Percentiles rank a stretch among this genome's conserved stretches.
Conservation (phyloP, 1,140 invertebrate species). For the Dysdera silvatica region DNA sequence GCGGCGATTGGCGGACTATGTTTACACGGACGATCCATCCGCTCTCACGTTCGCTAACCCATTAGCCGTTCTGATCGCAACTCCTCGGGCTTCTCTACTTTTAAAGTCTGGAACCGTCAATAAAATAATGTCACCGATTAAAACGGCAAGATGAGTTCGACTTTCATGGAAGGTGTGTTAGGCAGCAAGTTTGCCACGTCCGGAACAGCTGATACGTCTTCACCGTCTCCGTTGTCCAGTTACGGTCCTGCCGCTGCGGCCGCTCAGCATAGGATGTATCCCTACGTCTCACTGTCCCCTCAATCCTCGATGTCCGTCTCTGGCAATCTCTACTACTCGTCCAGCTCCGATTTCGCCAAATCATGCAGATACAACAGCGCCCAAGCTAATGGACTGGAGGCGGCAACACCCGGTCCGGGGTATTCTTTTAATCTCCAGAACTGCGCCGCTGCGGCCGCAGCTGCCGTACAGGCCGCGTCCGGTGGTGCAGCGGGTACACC, state of each 20-base stretch:
- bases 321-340: conserved; percentile 28
- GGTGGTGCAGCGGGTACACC: conserved; percentile 53
- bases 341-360: conserved; percentile 30
- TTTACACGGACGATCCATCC: conserved; percentile 30
- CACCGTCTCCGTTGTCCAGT: conserved; percentile 45
- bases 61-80: too few species aligned
- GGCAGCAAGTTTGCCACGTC: conserved; percentile 73
- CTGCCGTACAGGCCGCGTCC: conserved; percentile 51
- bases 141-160: conserved; percentile 81
- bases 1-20: conserved; percentile 35
- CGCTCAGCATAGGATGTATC: conserved; percentile 50
- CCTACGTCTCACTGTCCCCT: conserved; percentile 60
- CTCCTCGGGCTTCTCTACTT: too few species aligned
- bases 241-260: conserved; percentile 39
- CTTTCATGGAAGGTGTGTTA: conserved; percentile 95
- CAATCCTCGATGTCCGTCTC: conserved; percentile 57
- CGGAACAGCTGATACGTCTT: conserved; percentile 51
- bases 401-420: conserved; percentile 55
- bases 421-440: conserved; percentile 55
- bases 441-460: conserved; percentile 50
- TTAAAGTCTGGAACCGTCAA: too few species aligned
- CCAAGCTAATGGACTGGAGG: conserved; percentile 52
- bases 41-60: too few species aligned
- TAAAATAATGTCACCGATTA: too few species aligned
- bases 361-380: conserved; percentile 35